Evolutionary conservation across 2,888 invertebrate species (phyloP), one percentile per base, ranked within the genome.

Genomic region (Chymomyza procnemis): DNA sequence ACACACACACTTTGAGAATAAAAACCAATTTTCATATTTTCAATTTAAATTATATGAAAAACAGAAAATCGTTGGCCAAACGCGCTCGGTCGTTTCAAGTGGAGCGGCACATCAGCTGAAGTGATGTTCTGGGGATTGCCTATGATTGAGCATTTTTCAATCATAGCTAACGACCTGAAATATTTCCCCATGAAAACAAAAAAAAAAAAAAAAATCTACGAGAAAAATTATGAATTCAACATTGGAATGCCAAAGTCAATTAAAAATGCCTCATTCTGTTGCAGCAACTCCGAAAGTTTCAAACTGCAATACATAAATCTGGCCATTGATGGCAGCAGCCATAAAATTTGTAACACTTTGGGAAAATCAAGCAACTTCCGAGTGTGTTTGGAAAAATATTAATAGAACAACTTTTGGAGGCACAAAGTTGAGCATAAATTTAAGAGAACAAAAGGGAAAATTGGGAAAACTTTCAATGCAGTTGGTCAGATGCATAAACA

Each of bases 291-390:
- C 48, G n/a, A n/a, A 41, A 41, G 34, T 12, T 14, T 41, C 34
- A 41, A 41, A 41, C 34, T 41, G 34, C 34, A 41, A 41, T 12
- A 41, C 34, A 41, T 41, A 41, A 41, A 41, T 41, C 34, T 41
- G 12, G 1, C 12, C 34, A 41, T 41, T 41, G 34, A 12, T 41
- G 34, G 34, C 34, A 41, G 34, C 34, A 41, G 5, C 61, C 66
- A 85, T 82, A 70, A 81, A 81, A 79, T 79, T 84, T 81, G 76
- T 79, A 81, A 84, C 80, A 81, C 85, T 81, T 81, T 76, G 58
- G 34, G 60, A 67, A 71, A 72, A 74, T 41, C 9, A 41, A 41
- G 34, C 34, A 41, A 41, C 34, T 75, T 72, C 50, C 34, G 66
- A 55, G 60, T 5, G 46, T 21, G 21, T 54, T 54, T 54, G 19